Percentiles rank a stretch among this genome's conserved stretches.
Evolutionary conservation across 35 echinoderm and acorn worm genomes (phyloP).

Genomic region (Holothuria glaberrima): DNA sequence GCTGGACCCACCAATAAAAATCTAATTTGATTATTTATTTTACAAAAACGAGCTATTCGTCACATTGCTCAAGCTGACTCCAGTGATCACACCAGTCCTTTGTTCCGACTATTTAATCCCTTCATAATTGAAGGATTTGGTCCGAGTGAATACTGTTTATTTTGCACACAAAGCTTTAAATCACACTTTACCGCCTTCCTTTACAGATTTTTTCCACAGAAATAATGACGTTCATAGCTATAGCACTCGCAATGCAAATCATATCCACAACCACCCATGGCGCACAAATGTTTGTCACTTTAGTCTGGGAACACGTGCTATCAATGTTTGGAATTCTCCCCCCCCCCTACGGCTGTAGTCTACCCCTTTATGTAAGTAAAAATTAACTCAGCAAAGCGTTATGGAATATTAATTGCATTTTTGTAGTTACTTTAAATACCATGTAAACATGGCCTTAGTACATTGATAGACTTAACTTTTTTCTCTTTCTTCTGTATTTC

Average conservation of each 20-base stretch:
- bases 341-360: no score
- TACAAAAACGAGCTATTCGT: constrained; percentile 4
- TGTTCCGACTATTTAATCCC: not conserved
- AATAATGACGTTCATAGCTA: not conserved
- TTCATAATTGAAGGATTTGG: not conserved
- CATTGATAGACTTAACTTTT: no score
- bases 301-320: no score
- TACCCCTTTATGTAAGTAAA: no score
- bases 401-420: no score
- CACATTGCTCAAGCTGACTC: not conserved
- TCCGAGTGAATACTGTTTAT: not conserved
- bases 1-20: not conserved
- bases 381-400: no score
- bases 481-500: no score
- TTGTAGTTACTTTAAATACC: no score
- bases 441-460: no score
- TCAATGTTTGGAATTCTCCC: no score
- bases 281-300: not conserved
- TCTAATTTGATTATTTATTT: not conserved
- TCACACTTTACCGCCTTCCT: not conserved
- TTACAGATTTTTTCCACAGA: not conserved
- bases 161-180: not conserved
- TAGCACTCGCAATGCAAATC: not conserved
- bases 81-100: not conserved
- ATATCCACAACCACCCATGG: not conserved